phyloP scores from a whole-genome alignment of 2,888 invertebrate species.

The Meteorus colon region DNA sequence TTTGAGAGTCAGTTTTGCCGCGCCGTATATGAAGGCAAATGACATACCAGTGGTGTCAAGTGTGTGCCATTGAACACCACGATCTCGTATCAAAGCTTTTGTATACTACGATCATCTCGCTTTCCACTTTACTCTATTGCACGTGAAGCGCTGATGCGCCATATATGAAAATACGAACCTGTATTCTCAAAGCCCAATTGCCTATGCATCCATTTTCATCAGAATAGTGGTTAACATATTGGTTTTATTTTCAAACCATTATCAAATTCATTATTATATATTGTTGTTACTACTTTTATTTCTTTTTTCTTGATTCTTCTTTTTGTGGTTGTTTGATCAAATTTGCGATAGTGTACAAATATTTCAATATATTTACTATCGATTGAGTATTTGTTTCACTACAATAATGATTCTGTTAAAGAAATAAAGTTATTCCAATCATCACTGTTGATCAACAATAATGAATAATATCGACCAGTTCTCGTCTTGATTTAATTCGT shows the following conservation, averaged over 20 bases:
- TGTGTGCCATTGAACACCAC: slow-evolving; percentile 59
- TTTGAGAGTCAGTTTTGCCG: slow-evolving; percentile 50
- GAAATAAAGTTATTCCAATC: no score
- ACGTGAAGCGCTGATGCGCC: background rate
- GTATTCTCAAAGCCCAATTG: slow-evolving; percentile 26
- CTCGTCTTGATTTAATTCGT: no score
- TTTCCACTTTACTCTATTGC: background rate
- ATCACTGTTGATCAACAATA: no score
- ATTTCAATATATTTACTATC: no score
- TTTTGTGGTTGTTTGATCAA: no score
- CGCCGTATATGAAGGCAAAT: slow-evolving; percentile 54
- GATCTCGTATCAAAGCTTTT: slow-evolving; percentile 63
- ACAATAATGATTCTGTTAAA: no score
- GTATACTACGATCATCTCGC: slow-evolving; percentile 44
- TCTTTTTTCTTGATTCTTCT: background rate
- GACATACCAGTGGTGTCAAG: slow-evolving; percentile 59
- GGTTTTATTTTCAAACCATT: slow-evolving; percentile 9
- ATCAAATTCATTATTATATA: slow-evolving; percentile 1
- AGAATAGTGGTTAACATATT: background rate
- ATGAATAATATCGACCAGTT: no score
- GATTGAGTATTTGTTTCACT: no score
- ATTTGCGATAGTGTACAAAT: no score
- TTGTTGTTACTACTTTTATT: background rate
- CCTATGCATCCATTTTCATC: slow-evolving; percentile 21
- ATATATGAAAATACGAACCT: slow-evolving; percentile 35